Evolutionary conservation across 92 coral and sea anemone genomes (phyloP), one percentile per base, ranked within the genome.

Genomic region (Porites cylindrica): DNA sequence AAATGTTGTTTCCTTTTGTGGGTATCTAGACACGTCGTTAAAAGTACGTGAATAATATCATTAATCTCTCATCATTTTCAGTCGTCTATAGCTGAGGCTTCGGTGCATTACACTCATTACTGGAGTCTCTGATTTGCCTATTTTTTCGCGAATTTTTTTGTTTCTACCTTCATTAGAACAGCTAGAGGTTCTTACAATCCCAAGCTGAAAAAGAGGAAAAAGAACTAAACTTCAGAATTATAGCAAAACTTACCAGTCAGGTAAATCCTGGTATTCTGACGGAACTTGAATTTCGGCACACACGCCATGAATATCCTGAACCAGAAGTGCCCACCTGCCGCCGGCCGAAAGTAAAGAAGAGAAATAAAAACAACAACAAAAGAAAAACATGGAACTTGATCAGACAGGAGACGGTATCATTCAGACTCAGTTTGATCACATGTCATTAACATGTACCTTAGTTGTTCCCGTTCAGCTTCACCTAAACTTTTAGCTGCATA

Each of bases 201-300:
- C 47, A 38, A 4, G 47, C 6, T 38, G 47, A 38, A 38, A 14
- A 56, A 12, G 13, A 10, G 16, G 16, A 14, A 56, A 56, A 56
- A 56, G 61, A 56, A 56, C 61, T 10, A 56, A 56, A 59, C 84
- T 88, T 88, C 77, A 16, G 74, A 19, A 11, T 81, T 12, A 9
- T 52, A 56, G 61, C 16, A 23, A 75, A 5, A 6, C 88, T 71
- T 18, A 65, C 80, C 76, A 72, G 75, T 64, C 64, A 17, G 4
- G 58, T 8, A 60, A 64, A 72, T 78, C 70, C 13, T 63, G 69
- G 47, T 43, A 88, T 18, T 78, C 85, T 65, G 66, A 64, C 43
- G 96, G 90, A 70, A 95, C 47, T 20, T 90, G 90, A 60, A 93
- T 76, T 87, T 95, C 98, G 83, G 94, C 94, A 18, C 83, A 78